Base-by-base conservation (phyloP, 2,113 vertebrate species). In the Porphyrio hochstetteri region DNA sequence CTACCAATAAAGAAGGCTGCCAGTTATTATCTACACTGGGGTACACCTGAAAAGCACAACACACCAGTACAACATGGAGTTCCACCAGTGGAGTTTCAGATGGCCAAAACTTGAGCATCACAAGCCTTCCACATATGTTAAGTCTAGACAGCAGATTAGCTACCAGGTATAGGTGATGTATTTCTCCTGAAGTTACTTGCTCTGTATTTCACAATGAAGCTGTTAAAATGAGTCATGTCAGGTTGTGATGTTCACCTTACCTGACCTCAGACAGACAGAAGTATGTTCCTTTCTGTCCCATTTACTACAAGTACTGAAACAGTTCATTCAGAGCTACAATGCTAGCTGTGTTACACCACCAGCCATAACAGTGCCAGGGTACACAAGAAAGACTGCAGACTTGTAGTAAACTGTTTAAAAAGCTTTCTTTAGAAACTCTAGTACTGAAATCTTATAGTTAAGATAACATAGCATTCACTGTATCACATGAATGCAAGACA, bases 261-360 rank as follows among this genome's bases (percentile, higher is more conserved):
- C 55, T 23, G 67, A 68, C 56, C 79, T 77, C 80, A 61, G 46
- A 27, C 20, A 20, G 50, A 3, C 35, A 56, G 23, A 0, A 0
- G 13, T 36, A 13, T 4, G 13, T 16, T 68, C 48, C 48, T 52
- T 42, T 56, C 60, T 33, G 18, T 55, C 63, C n/a, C 11, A 0
- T 69, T 12, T 27, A 8, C 50, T 13, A 2, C 28, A 10, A 72
- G 12, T 11, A 21, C 40, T 53, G 1, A 0, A 40, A 48, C 3
- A 25, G 42, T 40, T 71, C 46, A 2, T 64, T 77, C 59, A 86
- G 55, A 81, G n/a, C 35, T 81, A 8, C 56, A 48, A 0, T 4
- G 13, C 10, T 4, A 57, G 35, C 55, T 56, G 14, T 38, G 35
- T 14, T 61, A 79, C 35, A 42, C 2, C 23, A 42, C 16, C 38